Evolutionary conservation across 2,888 invertebrate genomes (phyloP).

Genomic region (Acheta domesticus): DNA sequence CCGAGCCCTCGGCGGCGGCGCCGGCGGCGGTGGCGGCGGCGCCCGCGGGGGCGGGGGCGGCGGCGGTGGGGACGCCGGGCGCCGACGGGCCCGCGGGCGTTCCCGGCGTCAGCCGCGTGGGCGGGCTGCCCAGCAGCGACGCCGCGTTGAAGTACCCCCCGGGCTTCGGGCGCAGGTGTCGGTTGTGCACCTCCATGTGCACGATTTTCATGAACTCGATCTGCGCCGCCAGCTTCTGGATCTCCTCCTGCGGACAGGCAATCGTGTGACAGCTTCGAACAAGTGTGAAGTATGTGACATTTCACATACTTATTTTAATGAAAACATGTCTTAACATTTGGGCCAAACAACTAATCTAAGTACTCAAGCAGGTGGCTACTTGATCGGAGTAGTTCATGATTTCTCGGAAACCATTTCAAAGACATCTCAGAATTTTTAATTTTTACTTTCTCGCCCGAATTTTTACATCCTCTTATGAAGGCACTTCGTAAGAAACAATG

Average conservation of each 20-base stretch:
- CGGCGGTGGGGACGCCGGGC: conserved; percentile 19
- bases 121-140: not conserved
- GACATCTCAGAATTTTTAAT: too few relatives aligned
- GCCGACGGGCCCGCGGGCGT: not conserved
- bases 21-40: conserved; percentile 25
- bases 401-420: too few relatives aligned
- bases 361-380: too few relatives aligned
- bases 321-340: too few relatives aligned
- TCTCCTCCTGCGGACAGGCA: conserved; percentile 66
- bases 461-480: too few relatives aligned
- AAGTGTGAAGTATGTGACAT: too few relatives aligned
- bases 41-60: conserved; percentile 9
- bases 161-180: conserved; percentile 78
- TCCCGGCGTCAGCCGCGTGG: conserved; percentile 18
- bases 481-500: too few relatives aligned
- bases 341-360: too few relatives aligned
- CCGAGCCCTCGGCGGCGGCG: conserved; percentile 37
- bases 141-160: conserved; percentile 67
- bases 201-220: conserved; percentile 93
- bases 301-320: too few relatives aligned
- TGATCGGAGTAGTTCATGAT: too few relatives aligned
- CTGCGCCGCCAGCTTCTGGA: conserved; percentile 85
- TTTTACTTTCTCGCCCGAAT: too few relatives aligned
- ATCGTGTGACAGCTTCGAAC: too few relatives aligned
- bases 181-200: conserved; percentile 89